Evolutionary conservation across 64 coral and sea anemone genomes (phyloP).

Genomic region (Pocillopora damicornis): DNA sequence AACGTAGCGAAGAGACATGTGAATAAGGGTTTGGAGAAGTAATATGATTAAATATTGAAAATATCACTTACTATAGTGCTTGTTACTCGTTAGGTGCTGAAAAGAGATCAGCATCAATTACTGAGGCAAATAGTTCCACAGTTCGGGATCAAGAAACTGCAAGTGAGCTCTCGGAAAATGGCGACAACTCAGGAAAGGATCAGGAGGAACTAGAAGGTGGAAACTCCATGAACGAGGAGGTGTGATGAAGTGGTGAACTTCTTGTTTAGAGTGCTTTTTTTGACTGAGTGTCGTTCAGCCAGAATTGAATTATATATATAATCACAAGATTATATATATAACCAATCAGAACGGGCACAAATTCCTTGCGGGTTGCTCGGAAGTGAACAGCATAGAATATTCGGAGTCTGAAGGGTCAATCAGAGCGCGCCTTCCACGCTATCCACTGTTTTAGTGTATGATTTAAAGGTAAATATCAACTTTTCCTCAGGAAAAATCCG

Average conservation of each 20-base stretch:
- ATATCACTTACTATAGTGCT: background rate
- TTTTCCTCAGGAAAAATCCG: constrained; percentile 53
- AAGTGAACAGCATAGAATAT: no score
- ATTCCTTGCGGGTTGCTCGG: no score
- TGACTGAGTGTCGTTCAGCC: background rate
- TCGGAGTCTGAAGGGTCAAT: no score
- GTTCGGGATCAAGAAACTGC: background rate
- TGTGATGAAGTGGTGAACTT: background rate
- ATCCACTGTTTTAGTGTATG: background rate
- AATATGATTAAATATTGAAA: no score
- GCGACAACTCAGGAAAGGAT: background rate
- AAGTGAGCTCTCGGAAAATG: background rate
- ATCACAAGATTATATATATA: no score
- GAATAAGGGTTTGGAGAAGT: background rate
- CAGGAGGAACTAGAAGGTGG: background rate
- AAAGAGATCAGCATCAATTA: background rate
- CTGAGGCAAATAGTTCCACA: background rate
- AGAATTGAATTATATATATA: background rate
- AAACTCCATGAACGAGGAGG: constrained; percentile 24
- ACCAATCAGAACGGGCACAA: no score
- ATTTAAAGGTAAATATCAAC: background rate
- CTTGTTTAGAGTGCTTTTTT: background rate
- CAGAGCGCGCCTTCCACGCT: no score
- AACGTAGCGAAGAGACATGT: no score
- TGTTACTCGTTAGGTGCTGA: background rate